These are phyloP conservation scores for Eretmocerus hayati DNA, from an alignment of 2,888 invertebrate species.

Conservation along the genomic window DNA sequence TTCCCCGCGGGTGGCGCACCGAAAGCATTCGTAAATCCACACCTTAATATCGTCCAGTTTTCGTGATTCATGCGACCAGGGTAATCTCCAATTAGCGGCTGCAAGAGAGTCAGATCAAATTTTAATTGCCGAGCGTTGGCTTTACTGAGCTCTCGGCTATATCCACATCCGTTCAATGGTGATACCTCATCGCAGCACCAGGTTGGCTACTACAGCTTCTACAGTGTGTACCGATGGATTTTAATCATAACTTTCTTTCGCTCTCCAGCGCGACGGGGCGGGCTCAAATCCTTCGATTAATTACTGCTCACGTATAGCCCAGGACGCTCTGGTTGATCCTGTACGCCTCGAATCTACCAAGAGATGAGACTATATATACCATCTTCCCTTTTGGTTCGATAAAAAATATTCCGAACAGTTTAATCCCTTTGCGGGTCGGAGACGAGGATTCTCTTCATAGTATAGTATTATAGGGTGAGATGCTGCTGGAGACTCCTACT, in stretches of 20 bases:
- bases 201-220: not conserved
- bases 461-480: too few relatives aligned
- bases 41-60: too few relatives aligned
- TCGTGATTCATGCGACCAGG: too few relatives aligned
- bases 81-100: constrained; percentile 36
- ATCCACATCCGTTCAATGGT: not conserved
- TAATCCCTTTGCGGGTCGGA: constrained; percentile 5
- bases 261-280: too few relatives aligned
- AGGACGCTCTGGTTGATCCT: not conserved
- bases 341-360: too few relatives aligned
- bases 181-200: too few relatives aligned
- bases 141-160: not conserved
- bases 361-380: too few relatives aligned
- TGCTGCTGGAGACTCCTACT: too few relatives aligned
- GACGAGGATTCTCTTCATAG: too few relatives aligned
- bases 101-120: constrained; percentile 38
- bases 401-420: constrained; percentile 17
- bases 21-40: too few relatives aligned
- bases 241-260: constrained; percentile 17
- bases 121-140: constrained; percentile 30
- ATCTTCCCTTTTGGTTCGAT: constrained; percentile 5
- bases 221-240: constrained; percentile 2
- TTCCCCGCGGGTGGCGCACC: too few relatives aligned
- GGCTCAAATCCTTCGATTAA: constrained; percentile 16
- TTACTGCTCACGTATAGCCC: constrained; percentile 2